A percentile compares a stretch with the other conserved stretches of the same genome.
These are phyloP conservation scores for Mya arenaria DNA, from an alignment of 1,140 invertebrate genomes.

Conservation along the genomic window DNA sequence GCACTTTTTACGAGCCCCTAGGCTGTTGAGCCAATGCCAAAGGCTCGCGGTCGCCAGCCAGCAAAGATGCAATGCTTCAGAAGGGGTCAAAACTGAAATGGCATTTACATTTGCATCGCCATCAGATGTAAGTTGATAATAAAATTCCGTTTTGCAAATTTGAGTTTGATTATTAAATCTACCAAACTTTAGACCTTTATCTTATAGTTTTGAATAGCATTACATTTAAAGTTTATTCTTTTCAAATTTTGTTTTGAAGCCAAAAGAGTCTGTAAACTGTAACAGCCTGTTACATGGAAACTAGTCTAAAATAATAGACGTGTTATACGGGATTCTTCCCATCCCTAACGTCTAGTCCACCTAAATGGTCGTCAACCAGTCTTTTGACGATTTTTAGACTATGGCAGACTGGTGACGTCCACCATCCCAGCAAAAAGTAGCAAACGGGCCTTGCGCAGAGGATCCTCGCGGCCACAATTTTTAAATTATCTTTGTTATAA, in stretches of 20 bases:
- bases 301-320: neutral
- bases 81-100: constrained; percentile 43
- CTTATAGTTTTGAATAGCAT: constrained; percentile 18
- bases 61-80: constrained; percentile 64
- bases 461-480: too few species aligned
- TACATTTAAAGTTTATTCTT: neutral
- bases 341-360: too few species aligned
- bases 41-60: constrained; percentile 48
- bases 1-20: constrained; percentile 56
- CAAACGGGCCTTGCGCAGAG: too few species aligned
- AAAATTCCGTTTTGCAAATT: too few species aligned
- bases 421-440: too few species aligned
- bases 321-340: too few species aligned
- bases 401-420: too few species aligned
- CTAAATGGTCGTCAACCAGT: too few species aligned
- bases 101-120: constrained; percentile 73
- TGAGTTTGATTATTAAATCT: too few species aligned
- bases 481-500: too few species aligned
- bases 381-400: too few species aligned
- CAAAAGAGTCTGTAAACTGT: neutral
- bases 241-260: neutral
- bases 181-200: neutral
- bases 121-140: constrained; percentile 71
- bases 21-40: constrained; percentile 59
- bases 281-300: neutral